These are phyloP conservation scores for Hipposideros armiger DNA, from an alignment of 2,113 vertebrate genomes.

Conservation along the genomic window DNA sequence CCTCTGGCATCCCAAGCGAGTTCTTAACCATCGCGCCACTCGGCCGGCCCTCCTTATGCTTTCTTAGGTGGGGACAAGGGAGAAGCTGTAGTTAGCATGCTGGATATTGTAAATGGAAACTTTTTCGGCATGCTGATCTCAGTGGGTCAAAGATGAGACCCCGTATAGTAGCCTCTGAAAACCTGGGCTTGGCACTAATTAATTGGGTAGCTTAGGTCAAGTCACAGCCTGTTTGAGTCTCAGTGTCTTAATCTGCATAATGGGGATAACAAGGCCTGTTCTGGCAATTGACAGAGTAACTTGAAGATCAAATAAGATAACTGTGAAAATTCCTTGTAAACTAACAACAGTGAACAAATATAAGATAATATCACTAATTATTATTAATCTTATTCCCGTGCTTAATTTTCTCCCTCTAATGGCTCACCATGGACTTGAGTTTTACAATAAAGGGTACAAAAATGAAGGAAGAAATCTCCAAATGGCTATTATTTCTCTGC, in stretches of 20 bases:
- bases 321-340: slow-evolving; percentile 45
- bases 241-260: neutral
- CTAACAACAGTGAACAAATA: neutral
- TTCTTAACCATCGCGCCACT: too few relatives aligned
- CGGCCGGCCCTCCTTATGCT: neutral
- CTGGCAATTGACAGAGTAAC: neutral
- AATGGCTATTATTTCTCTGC: neutral
- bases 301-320: neutral
- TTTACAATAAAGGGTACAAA: neutral
- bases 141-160: neutral
- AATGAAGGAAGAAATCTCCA: neutral
- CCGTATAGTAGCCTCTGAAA: neutral
- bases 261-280: neutral
- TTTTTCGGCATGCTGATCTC: neutral
- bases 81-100: neutral
- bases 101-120: neutral
- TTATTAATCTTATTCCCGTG: neutral
- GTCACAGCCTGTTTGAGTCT: neutral
- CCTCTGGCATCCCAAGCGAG: too few relatives aligned
- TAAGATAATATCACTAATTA: neutral
- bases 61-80: neutral
- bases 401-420: neutral
- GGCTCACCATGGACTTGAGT: neutral
- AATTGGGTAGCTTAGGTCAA: neutral
- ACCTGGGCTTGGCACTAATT: neutral